Percentiles rank a stretch among this genome's conserved stretches.
phyloP scores from a whole-genome alignment of 2,113 vertebrate species.

The Struthidea cinerea region DNA sequence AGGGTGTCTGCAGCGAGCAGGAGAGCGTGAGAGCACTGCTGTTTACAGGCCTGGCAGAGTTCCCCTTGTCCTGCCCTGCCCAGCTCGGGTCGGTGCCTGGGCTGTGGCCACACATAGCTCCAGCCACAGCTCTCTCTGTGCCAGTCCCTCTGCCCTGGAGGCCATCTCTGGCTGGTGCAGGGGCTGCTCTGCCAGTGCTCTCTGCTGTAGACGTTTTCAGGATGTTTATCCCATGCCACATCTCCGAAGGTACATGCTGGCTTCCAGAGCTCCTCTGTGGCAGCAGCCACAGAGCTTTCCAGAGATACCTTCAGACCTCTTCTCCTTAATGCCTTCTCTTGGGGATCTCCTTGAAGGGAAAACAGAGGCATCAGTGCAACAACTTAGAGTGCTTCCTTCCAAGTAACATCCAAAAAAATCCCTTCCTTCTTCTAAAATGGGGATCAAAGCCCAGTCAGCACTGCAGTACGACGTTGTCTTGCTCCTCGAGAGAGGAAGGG shows the following conservation, averaged over 20 bases:
- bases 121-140: not conserved
- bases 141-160: not conserved
- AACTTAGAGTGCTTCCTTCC: not conserved
- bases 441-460: not conserved
- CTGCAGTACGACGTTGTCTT: not conserved
- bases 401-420: not conserved
- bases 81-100: rapidly evolving
- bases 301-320: not conserved
- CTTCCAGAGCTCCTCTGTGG: not conserved
- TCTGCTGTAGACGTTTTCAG: not conserved
- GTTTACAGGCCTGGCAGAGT: not conserved
- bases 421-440: not conserved
- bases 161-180: rapidly evolving
- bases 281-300: not conserved
- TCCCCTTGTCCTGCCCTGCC: rapidly evolving
- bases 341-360: not conserved
- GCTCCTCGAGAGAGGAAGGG: not conserved
- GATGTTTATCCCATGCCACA: rapidly evolving
- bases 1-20: not conserved
- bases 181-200: not conserved
- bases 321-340: not conserved
- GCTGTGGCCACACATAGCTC: not conserved
- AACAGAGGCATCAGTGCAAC: not conserved
- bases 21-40: not conserved
- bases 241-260: not conserved